phyloP scores from a whole-genome alignment of 2,797 vertebrate species.

The Anabas testudineus region DNA sequence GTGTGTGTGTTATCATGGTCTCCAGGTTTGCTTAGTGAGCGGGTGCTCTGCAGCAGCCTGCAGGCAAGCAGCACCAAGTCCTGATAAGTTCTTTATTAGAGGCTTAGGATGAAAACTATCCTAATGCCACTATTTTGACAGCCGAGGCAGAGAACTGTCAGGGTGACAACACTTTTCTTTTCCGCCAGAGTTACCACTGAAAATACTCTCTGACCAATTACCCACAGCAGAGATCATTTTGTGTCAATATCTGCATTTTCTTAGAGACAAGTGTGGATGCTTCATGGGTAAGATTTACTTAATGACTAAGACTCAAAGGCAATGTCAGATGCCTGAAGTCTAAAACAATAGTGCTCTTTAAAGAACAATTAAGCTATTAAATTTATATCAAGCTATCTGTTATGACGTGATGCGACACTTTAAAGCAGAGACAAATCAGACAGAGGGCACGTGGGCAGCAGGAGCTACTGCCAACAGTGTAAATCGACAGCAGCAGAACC shows the following conservation, averaged over 20 bases:
- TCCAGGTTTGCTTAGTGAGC: slow-evolving; percentile 62
- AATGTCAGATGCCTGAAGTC: slow-evolving; percentile 18
- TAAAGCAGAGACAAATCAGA: slow-evolving; percentile 9
- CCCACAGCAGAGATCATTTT: slow-evolving; percentile 13
- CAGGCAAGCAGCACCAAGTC: slow-evolving; percentile 46
- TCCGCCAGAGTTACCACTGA: background rate
- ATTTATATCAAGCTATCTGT: slow-evolving; percentile 18
- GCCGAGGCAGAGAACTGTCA: slow-evolving; percentile 22
- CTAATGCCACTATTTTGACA: slow-evolving; percentile 58
- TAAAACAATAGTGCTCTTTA: slow-evolving; percentile 28
- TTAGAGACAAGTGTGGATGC: slow-evolving; percentile 5
- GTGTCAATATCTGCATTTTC: slow-evolving; percentile 36
- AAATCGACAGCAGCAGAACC: slow-evolving; percentile 12
- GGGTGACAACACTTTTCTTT: slow-evolving; percentile 22
- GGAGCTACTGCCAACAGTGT: slow-evolving; percentile 3
- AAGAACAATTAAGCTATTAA: slow-evolving; percentile 22
- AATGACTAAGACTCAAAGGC: slow-evolving; percentile 2
- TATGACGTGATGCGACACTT: slow-evolving; percentile 35
- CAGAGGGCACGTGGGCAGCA: background rate
- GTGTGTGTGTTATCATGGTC: slow-evolving; percentile 46
- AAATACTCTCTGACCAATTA: slow-evolving; percentile 23
- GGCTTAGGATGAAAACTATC: slow-evolving; percentile 59
- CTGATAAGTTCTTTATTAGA: slow-evolving; percentile 63
- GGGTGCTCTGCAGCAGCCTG: slow-evolving; percentile 52
- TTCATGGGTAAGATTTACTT: slow-evolving; percentile 28